phyloP scores from a whole-genome alignment of 2,113 vertebrate genomes.

The Ascaphus truei region DNA sequence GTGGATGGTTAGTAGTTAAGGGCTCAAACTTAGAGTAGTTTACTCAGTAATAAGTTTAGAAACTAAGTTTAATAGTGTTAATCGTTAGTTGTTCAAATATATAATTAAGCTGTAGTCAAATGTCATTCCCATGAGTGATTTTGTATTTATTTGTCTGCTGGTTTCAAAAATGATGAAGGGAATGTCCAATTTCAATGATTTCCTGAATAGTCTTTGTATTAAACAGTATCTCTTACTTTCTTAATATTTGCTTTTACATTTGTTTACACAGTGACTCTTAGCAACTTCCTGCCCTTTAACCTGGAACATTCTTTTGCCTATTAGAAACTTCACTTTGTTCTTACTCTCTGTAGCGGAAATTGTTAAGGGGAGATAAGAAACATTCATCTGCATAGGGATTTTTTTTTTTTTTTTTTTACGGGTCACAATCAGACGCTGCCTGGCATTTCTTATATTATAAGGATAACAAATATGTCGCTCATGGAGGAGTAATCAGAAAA shows the following conservation, averaged over 20 bases:
- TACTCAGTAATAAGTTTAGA: too few species aligned
- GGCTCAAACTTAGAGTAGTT: too few species aligned
- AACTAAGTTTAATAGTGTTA: too few species aligned
- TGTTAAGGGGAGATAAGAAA: constrained; percentile 10
- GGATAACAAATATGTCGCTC: background rate
- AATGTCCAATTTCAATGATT: too few species aligned
- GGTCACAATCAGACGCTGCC: background rate
- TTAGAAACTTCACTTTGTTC: constrained; percentile 24
- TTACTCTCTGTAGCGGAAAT: constrained; percentile 7
- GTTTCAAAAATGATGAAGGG: too few species aligned
- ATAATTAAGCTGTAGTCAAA: too few species aligned
- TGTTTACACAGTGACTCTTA: constrained; percentile 12
- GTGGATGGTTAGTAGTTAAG: too few species aligned
- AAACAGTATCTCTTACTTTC: background rate
- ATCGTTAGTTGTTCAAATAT: too few species aligned
- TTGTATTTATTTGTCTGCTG: too few species aligned
- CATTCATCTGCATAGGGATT: constrained; percentile 4
- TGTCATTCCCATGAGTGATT: too few species aligned
- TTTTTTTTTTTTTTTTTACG: background rate
- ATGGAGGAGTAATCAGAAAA: background rate
- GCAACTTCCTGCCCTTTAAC: constrained; percentile 30
- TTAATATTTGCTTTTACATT: constrained; percentile 8
- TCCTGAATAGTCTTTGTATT: too few species aligned
- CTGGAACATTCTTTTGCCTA: constrained; percentile 17
- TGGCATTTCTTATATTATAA: background rate